Evolutionary conservation across 2,797 vertebrate species (phyloP).

Genomic region (Gouania willdenowi): DNA sequence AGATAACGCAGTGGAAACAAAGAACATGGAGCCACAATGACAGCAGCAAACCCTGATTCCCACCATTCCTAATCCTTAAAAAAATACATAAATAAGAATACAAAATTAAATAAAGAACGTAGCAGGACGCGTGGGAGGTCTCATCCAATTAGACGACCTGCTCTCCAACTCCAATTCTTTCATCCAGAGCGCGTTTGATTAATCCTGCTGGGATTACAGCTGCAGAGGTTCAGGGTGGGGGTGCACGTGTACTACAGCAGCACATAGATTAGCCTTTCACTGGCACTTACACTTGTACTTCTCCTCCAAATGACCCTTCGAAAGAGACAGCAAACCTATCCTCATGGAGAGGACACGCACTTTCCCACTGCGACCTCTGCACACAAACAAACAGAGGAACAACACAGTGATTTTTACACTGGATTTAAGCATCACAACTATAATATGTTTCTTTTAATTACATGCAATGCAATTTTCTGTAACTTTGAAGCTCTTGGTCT

Average conservation of each 20-base stretch:
- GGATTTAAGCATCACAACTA: too few species aligned
- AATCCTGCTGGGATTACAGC: conserved; percentile 44
- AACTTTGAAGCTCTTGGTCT: too few species aligned
- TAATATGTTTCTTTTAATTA: too few species aligned
- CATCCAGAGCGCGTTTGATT: conserved; percentile 38
- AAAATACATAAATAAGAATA: conserved; percentile 54
- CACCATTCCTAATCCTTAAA: conserved; percentile 49
- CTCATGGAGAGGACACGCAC: conserved; percentile 93
- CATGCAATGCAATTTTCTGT: too few species aligned
- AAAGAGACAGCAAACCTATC: conserved; percentile 93
- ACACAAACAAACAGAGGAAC: conserved; percentile 9
- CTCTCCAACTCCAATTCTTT: conserved; percentile 16
- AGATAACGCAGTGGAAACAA: conserved; percentile 45
- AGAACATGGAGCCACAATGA: conserved; percentile 40
- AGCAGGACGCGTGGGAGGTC: conserved; percentile 50
- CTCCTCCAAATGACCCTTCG: conserved; percentile 94
- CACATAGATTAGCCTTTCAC: background rate
- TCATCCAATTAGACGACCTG: conserved; percentile 61
- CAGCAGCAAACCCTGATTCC: conserved; percentile 44
- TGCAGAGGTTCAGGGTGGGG: too few species aligned
- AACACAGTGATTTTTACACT: conserved; percentile 1
- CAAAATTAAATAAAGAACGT: conserved; percentile 58
- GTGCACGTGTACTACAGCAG: background rate
- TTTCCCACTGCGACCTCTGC: conserved; percentile 92
- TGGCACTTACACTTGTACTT: conserved; percentile 92